Conservation (phyloP, 2,888 invertebrate species). For the Apamea sordens region DNA sequence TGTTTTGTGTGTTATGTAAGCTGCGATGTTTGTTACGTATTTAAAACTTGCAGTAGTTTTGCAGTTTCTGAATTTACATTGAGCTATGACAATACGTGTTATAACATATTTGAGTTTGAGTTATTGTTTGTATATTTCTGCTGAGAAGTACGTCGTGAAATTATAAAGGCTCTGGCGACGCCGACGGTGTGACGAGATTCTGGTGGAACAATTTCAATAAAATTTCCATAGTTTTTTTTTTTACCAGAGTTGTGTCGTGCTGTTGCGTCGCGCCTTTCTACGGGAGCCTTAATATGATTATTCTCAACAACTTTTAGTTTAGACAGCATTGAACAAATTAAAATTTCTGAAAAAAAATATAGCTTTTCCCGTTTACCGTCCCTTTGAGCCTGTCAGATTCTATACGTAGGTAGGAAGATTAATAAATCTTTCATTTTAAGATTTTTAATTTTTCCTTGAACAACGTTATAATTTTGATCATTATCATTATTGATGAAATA, state of each 20-base stretch:
- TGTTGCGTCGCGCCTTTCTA: not conserved
- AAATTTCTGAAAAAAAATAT: not conserved
- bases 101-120: not conserved
- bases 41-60: not conserved
- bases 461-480: not conserved
- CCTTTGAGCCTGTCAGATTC: not conserved
- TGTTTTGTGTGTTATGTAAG: slow-evolving; percentile 5
- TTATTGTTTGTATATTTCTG: not conserved
- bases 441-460: not conserved
- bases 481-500: slow-evolving; percentile 14
- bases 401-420: no score
- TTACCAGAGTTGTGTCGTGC: no score
- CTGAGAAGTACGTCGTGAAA: not conserved
- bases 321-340: not conserved
- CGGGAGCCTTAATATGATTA: not conserved
- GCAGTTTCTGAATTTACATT: not conserved
- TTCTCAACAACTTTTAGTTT: not conserved
- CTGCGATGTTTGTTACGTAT: not conserved
- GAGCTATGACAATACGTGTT: not conserved
- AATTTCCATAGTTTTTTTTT: not conserved
- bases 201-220: not conserved
- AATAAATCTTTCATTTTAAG: not conserved
- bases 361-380: not conserved
- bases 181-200: not conserved
- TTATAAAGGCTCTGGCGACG: no score